Conservation (phyloP, 2,113 vertebrate species). For the Thinocorus orbignyianus region DNA sequence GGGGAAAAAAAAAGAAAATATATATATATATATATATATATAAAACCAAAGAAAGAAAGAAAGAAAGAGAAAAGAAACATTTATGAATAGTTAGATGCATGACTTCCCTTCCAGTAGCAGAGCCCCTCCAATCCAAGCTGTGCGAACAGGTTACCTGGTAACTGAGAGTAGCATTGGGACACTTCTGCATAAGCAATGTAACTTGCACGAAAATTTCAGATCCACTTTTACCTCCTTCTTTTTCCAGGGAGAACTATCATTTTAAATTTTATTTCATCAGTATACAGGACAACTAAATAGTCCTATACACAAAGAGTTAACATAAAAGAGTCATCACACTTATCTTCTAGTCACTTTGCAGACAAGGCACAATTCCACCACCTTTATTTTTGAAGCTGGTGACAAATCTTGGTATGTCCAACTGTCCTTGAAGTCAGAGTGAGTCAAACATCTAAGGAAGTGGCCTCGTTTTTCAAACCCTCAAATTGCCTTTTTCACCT, state of each 20-base stretch:
- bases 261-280: background rate
- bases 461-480: background rate
- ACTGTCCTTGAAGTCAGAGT: background rate
- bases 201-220: background rate
- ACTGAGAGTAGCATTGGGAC: fast-evolving
- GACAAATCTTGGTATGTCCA: background rate
- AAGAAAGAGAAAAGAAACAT: too few relatives aligned
- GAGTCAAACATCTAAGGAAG: background rate
- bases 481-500: conserved; percentile 10
- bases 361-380: background rate
- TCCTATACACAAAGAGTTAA: too few relatives aligned
- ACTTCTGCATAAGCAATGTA: fast-evolving
- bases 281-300: background rate
- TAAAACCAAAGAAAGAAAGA: fast-evolving
- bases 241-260: background rate
- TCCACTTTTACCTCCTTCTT: background rate
- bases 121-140: background rate
- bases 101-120: background rate
- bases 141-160: background rate
- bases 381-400: background rate
- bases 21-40: too few relatives aligned
- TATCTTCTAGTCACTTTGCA: background rate
- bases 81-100: background rate
- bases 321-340: background rate
- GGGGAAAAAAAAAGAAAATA: too few relatives aligned